phyloP scores from a whole-genome alignment of 2,797 vertebrate species.

The Chelonia mydas region DNA sequence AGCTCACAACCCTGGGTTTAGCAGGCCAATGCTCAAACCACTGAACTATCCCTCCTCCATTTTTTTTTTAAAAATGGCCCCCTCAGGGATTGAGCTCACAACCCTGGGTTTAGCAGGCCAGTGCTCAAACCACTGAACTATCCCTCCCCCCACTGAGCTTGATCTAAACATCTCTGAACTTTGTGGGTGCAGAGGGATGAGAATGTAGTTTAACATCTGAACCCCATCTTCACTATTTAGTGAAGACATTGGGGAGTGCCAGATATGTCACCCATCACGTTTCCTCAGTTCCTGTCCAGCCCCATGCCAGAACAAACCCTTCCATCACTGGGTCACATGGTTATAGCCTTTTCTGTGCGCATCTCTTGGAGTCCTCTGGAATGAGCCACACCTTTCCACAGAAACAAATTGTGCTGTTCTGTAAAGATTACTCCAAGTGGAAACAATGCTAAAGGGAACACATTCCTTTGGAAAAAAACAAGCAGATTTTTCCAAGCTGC shows the following conservation, averaged over 20 bases:
- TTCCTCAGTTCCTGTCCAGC: background rate
- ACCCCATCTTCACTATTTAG: background rate
- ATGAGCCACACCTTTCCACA: background rate
- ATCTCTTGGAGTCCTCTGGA: background rate
- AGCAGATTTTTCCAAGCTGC: constrained; percentile 45
- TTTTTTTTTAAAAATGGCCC: no score
- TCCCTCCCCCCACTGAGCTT: background rate
- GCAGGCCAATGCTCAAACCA: no score
- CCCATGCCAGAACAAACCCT: background rate
- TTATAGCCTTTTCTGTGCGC: constrained; percentile 30
- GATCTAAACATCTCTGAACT: constrained; percentile 29
- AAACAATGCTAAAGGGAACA: constrained; percentile 48
- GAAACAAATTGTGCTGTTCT: background rate
- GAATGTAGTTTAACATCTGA: constrained; percentile 1
- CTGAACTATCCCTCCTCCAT: no score
- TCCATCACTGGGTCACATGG: constrained; percentile 8
- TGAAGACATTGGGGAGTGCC: background rate
- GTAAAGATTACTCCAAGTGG: background rate
- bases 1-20: no score
- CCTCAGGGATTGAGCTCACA: no score
- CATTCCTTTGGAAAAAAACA: constrained; percentile 47
- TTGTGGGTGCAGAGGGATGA: constrained; percentile 24
- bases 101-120: no score
- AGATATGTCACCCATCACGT: background rate
- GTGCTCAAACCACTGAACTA: no score